Percentiles rank a stretch among this genome's conserved stretches.
Evolutionary conservation across 2,113 vertebrate species (phyloP).

Genomic region (Mesocricetus auratus): DNA sequence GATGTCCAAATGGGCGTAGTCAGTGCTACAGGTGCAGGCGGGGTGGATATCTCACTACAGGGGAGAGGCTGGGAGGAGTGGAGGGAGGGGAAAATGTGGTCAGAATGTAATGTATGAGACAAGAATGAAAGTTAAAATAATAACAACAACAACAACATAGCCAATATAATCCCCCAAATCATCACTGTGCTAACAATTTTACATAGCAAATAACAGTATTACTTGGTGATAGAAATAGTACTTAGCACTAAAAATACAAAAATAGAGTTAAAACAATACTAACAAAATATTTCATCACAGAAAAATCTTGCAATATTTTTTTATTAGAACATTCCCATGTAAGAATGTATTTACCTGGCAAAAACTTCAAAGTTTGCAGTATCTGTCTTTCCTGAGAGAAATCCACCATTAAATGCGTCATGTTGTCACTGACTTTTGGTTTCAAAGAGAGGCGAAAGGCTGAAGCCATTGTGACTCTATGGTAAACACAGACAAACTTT

Average conservation of each 20-base stretch:
- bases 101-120: neutral
- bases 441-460: constrained; percentile 95
- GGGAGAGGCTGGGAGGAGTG: neutral
- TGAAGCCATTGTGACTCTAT: constrained; percentile 95
- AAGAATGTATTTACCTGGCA: constrained; percentile 90
- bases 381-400: constrained; percentile 91
- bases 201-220: neutral
- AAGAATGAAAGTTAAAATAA: neutral
- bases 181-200: neutral
- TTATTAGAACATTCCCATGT: constrained; percentile 24
- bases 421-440: constrained; percentile 92
- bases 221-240: neutral
- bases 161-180: neutral
- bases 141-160: neutral
- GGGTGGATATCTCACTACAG: too few relatives aligned
- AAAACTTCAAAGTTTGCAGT: constrained; percentile 92
- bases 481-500: constrained; percentile 77
- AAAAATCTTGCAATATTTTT: constrained; percentile 16
- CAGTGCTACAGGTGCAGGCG: too few relatives aligned
- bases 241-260: neutral
- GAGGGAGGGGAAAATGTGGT: neutral
- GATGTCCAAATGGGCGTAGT: too few relatives aligned
- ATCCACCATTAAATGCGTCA: constrained; percentile 95
- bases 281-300: constrained; percentile 19
- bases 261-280: neutral